Evolutionary conservation across 2,113 vertebrate genomes (phyloP).

Genomic region (Onychorhynchus coronatus): DNA sequence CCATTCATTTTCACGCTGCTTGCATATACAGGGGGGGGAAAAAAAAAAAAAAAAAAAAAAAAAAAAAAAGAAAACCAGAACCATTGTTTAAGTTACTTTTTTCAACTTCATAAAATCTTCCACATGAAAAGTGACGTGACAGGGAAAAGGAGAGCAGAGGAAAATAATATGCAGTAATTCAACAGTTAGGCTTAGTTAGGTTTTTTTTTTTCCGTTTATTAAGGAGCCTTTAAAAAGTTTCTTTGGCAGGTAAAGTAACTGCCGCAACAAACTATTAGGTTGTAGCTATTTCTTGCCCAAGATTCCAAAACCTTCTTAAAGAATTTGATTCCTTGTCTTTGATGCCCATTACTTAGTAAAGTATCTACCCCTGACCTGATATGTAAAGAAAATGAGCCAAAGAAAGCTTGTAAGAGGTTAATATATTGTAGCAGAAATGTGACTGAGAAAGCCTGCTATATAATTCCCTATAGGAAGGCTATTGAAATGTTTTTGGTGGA

Average conservation of each 20-base stretch:
- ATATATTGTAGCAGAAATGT: neutral
- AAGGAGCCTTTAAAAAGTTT: neutral
- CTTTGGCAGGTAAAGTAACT: neutral
- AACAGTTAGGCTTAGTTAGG: neutral
- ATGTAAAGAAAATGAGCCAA: neutral
- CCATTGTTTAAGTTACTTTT: neutral
- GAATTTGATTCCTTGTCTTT: neutral
- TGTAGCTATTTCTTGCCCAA: neutral
- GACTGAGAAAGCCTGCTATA: neutral
- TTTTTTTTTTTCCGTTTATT: neutral
- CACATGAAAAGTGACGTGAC: neutral
- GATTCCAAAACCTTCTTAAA: neutral
- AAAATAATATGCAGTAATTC: neutral
- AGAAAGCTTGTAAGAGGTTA: neutral
- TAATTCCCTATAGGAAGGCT: neutral
- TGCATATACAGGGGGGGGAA: too few species aligned
- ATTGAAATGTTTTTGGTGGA: neutral
- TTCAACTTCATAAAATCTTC: neutral
- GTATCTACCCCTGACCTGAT: neutral
- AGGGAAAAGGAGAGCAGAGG: neutral
- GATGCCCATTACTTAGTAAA: neutral
- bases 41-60: too few species aligned
- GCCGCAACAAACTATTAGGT: neutral
- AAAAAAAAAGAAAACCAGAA: neutral
- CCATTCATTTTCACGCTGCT: neutral